Percentiles rank a stretch among this genome's conserved stretches.
Evolutionary conservation across 64 coral and sea anemone genomes (phyloP).

Genomic region (Montipora cactus): DNA sequence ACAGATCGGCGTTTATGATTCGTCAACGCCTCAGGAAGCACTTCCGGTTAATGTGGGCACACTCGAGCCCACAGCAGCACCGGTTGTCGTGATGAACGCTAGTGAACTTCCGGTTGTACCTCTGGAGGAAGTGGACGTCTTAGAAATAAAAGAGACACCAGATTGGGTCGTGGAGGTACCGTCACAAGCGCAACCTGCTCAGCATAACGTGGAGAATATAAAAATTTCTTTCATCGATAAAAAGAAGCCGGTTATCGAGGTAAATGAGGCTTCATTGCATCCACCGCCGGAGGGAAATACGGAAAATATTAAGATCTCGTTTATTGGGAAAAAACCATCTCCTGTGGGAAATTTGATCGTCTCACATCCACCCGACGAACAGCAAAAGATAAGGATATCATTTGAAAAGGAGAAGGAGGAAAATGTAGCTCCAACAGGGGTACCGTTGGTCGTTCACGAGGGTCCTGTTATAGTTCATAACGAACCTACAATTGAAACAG

Average conservation of each 20-base stretch:
- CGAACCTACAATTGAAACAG: not conserved
- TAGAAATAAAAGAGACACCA: conserved; percentile 34
- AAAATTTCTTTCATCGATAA: conserved; percentile 64
- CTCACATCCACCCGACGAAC: not conserved
- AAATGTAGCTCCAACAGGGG: not conserved
- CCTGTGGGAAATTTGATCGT: conserved; percentile 31
- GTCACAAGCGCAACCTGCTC: not conserved
- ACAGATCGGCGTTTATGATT: conserved; percentile 37
- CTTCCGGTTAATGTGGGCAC: not conserved
- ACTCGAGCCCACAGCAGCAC: conserved; percentile 52
- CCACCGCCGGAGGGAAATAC: conserved; percentile 31
- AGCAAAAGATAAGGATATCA: conserved; percentile 53
- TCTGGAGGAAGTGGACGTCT: conserved; percentile 38
- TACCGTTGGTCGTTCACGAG: not conserved
- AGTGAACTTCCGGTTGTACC: conserved; percentile 42
- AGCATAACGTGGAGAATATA: conserved; percentile 60
- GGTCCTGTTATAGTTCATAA: not conserved
- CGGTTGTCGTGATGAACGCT: conserved; percentile 47
- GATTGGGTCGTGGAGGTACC: conserved; percentile 83
- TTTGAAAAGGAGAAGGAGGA: conserved; percentile 45
- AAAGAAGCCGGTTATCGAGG: conserved; percentile 1
- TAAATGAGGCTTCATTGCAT: conserved; percentile 39
- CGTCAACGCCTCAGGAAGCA: conserved; percentile 35
- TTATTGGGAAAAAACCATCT: conserved; percentile 72
- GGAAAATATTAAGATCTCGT: conserved; percentile 90